A percentile compares a stretch with the other conserved stretches of the same genome.
Evolutionary conservation across 2,888 invertebrate genomes (phyloP).

Genomic region (Sylvicola fuscatus): DNA sequence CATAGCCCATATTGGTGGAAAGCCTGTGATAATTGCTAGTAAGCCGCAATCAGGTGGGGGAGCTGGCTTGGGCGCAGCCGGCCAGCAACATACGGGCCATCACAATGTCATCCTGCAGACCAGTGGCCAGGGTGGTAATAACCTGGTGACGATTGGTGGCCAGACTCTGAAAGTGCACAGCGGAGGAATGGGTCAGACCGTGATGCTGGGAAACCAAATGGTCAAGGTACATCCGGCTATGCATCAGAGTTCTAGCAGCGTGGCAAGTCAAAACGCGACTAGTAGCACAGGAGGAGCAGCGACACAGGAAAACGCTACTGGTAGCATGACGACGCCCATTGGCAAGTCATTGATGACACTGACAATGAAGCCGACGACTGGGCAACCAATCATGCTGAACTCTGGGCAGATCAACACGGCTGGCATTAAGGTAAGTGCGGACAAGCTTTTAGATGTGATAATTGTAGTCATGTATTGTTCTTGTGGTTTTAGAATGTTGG

Average conservation of each 20-base stretch:
- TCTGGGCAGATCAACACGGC: not conserved
- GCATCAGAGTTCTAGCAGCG: conserved; percentile 6
- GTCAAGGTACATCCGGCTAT: conserved; percentile 17
- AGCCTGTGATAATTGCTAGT: conserved; percentile 32
- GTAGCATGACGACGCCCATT: conserved; percentile 4
- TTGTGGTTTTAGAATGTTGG: conserved; percentile 9
- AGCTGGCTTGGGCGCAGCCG: conserved; percentile 17
- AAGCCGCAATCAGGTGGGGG: conserved; percentile 23
- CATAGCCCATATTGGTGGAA: conserved; percentile 32
- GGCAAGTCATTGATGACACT: not conserved
- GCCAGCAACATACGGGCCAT: conserved; percentile 13
- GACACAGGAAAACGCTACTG: not conserved
- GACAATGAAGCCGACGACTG: not conserved
- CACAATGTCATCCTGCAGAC: conserved; percentile 27
- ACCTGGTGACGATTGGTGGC: conserved; percentile 19
- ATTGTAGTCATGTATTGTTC: no score
- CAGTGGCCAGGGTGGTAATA: conserved; percentile 5
- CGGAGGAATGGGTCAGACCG: conserved; percentile 17
- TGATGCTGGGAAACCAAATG: conserved; percentile 25
- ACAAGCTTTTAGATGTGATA: no score
- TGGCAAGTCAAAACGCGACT: conserved; percentile 4
- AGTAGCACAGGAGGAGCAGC: conserved; percentile 4
- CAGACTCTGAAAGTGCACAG: conserved; percentile 22
- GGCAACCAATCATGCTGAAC: not conserved
- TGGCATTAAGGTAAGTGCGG: not conserved